Evolutionary conservation across 1,140 invertebrate genomes (phyloP), one percentile per base, ranked within the genome.

Genomic region (Propsilocerus akamusi): DNA sequence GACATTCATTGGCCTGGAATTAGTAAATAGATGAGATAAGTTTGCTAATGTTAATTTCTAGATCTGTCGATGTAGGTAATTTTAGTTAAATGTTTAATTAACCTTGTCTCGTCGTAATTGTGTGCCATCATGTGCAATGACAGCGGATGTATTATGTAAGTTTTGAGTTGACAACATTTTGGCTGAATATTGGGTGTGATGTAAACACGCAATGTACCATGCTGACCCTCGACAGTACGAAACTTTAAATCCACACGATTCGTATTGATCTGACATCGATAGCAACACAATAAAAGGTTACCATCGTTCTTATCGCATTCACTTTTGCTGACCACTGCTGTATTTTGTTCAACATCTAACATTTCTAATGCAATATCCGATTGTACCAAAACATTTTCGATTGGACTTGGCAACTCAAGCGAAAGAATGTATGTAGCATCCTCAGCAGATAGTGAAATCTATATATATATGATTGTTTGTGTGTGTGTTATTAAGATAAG

Each of bases 261-360:
- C 1, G 86, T 90, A 60, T 91, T 89, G 2, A 85, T 74, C 68
- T 92, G 81, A 53, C 86, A 89, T 26, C 86, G 72, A 67, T 88
- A 91, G 5, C 87, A 90, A 2, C 83, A 86, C 32, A 91, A 64
- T 22, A 90, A 64, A 58, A 73, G 79, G 66, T 90, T 88, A 24
- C 76, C 79, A 63, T 71, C 80, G 53, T 75, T 74, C 24, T 73
- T 72, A 62, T 80, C 71, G 58, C 77, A 80, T 23, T 75, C 67
- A 56, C 83, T 88, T 52, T 81, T 76, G 63, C 86, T 91, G 23
- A 90, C 75, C 12, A 92, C 85, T 4, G 88, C 86, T 37, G 83
- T 86, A 67, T 91, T 93, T 56, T 80, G 83, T 54, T 91, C 87
- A 3, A 86, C 78, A 61, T 93, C 86, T 12, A 90, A 56, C n/a